Evolutionary conservation across 2,797 vertebrate genomes (phyloP).

Genomic region (Squalus acanthias): DNA sequence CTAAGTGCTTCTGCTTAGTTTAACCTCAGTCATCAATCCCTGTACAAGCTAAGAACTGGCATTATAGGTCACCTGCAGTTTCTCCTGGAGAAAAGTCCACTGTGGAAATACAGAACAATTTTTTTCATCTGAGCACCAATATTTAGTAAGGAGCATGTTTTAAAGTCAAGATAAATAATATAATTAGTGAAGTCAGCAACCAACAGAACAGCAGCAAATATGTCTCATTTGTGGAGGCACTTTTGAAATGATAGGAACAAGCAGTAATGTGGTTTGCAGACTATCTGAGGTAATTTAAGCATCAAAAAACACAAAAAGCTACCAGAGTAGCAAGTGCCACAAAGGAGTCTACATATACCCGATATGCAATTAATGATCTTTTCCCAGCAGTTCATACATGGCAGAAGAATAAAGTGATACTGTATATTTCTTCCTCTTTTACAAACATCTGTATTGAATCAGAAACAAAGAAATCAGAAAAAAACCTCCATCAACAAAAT

Average conservation of each 20-base stretch:
- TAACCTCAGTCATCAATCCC: neutral
- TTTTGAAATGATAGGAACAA: neutral
- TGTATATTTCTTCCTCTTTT: neutral
- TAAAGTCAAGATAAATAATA: neutral
- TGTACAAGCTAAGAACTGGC: neutral
- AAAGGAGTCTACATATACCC: neutral
- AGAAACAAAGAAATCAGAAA: neutral
- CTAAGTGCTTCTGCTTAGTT: neutral
- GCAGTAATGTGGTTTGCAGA: neutral
- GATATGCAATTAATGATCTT: neutral
- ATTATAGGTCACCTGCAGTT: neutral
- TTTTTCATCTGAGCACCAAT: neutral
- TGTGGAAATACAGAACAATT: neutral
- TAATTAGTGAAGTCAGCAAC: neutral
- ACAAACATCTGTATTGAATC: neutral
- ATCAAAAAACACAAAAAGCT: neutral
- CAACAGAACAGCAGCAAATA: neutral
- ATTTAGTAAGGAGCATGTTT: neutral
- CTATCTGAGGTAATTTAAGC: neutral
- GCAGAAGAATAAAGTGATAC: neutral
- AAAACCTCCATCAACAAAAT: conserved; percentile 19
- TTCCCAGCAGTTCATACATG: neutral
- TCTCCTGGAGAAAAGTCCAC: neutral
- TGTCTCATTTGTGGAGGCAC: neutral
- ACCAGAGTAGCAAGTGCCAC: neutral